Base-by-base conservation (phyloP, 2,797 vertebrate genomes). In the Clarias laeviceps region DNA sequence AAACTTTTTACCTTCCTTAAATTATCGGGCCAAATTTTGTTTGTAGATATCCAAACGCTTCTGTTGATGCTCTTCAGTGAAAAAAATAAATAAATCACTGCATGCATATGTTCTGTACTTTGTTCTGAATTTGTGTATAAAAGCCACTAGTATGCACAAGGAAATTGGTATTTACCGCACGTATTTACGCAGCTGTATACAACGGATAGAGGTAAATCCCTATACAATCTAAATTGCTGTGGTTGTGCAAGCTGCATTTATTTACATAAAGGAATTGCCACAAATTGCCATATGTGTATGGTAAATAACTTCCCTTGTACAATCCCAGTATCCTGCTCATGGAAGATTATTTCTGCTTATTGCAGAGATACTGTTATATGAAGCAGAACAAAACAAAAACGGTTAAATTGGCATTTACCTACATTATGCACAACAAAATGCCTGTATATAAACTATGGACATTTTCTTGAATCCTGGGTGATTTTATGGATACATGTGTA, bases 221-320 rank as follows among this genome's bases (percentile, higher is more conserved):
- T 7, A 29, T 54, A 74, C 72, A 18, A n/a, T 45, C 32, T 72
- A 45, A 72, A 72, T 72, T 70, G 34, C 70, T 27, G 40, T 29
- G 45, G 12, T 29, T 3, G 15, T 54, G 15, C 14, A 29, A 0
- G 40, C 70, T 45, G n/a, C 7, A 9, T 1, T 18, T 50, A 74
- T 56, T 56, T 74, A 56, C 72, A 74, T 74, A 74, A 74, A 56
- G 45, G 17, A 74, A 56, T 29, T 74, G 45, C n/a, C 29, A 56
- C 70, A 73, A 50, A 50, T 50, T 50, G 40, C 24, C 24, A 17
- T 73, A n/a, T 54, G 40, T 3, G 24, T 69, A 69, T 27, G n/a
- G 72, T 74, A 74, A 73, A 73, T 24, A 73, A 45, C 12, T 27
- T 73, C 70, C 37, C 0, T 40, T n/a, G n/a, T 15, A n/a, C 45